Evolutionary conservation across 2,797 vertebrate species (phyloP).

Genomic region (Helicolenus hilgendorfi): DNA sequence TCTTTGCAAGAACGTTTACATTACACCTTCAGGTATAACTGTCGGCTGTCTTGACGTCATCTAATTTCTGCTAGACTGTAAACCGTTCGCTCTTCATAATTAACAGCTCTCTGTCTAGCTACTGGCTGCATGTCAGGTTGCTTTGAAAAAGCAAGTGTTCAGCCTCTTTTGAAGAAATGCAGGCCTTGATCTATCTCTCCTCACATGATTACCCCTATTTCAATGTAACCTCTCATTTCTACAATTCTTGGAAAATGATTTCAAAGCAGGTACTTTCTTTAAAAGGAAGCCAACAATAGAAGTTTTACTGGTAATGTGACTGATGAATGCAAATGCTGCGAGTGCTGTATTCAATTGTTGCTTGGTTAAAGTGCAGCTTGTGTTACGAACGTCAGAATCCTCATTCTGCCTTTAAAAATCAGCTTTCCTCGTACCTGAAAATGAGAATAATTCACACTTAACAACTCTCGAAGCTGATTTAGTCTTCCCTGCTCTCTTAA

Average conservation of each 20-base stretch:
- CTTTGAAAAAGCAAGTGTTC: constrained; percentile 23
- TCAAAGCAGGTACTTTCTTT: neutral
- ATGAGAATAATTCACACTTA: neutral
- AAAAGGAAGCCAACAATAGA: neutral
- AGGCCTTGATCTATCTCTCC: constrained; percentile 16
- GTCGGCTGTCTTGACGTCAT: neutral
- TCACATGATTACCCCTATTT: constrained; percentile 33
- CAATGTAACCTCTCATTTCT: constrained; percentile 35
- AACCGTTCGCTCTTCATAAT: neutral
- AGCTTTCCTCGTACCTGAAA: neutral
- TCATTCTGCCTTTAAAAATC: neutral
- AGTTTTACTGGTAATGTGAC: neutral
- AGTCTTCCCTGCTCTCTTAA: neutral
- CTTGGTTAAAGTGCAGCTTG: neutral
- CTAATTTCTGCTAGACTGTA: neutral
- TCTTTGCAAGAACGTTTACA: neutral
- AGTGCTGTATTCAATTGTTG: neutral
- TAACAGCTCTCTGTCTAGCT: neutral
- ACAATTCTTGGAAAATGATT: neutral
- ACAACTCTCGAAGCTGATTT: neutral
- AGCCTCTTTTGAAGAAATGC: constrained; percentile 1
- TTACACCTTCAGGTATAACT: neutral
- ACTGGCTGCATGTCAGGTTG: constrained; percentile 1
- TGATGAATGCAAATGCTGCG: neutral
- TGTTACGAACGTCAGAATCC: neutral